These are phyloP conservation scores for Gobio occitaniae DNA, from an alignment of 2,797 vertebrate species.

Conservation along the genomic window DNA sequence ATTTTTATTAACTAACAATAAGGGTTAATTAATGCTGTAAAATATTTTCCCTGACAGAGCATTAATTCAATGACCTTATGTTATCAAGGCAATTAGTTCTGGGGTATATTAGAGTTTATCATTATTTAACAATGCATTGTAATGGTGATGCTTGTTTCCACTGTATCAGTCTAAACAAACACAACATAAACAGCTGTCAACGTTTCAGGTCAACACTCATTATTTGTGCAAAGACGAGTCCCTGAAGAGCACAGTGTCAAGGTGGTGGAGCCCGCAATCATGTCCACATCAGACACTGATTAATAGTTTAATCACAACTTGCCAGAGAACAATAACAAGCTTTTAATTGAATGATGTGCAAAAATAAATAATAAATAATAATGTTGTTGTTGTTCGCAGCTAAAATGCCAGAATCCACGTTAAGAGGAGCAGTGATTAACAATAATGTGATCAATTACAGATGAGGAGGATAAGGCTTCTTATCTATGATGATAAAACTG, in stretches of 20 bases:
- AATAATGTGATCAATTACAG: constrained; percentile 58
- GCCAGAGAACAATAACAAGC: constrained; percentile 59
- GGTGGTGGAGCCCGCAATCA: constrained; percentile 44
- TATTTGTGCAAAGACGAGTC: constrained; percentile 42
- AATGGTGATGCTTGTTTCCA: background rate
- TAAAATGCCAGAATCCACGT: constrained; percentile 37
- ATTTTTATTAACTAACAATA: background rate
- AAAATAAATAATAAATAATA: constrained; percentile 26
- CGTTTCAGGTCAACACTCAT: constrained; percentile 53
- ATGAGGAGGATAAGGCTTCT: constrained; percentile 43
- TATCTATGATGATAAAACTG: constrained; percentile 51
- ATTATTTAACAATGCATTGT: constrained; percentile 7
- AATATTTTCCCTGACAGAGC: background rate
- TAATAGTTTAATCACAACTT: constrained; percentile 63
- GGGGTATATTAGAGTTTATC: background rate
- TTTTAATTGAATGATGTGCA: constrained; percentile 53
- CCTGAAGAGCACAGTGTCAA: constrained; percentile 40
- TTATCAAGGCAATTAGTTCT: background rate
- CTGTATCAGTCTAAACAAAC: constrained; percentile 1
- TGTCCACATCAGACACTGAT: constrained; percentile 56
- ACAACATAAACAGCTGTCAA: constrained; percentile 32
- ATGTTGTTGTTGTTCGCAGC: background rate
- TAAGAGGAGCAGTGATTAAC: constrained; percentile 54
- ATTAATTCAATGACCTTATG: background rate
- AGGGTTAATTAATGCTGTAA: background rate